Conservation (phyloP, 2,113 vertebrate genomes). For the Sander vitreus region DNA sequence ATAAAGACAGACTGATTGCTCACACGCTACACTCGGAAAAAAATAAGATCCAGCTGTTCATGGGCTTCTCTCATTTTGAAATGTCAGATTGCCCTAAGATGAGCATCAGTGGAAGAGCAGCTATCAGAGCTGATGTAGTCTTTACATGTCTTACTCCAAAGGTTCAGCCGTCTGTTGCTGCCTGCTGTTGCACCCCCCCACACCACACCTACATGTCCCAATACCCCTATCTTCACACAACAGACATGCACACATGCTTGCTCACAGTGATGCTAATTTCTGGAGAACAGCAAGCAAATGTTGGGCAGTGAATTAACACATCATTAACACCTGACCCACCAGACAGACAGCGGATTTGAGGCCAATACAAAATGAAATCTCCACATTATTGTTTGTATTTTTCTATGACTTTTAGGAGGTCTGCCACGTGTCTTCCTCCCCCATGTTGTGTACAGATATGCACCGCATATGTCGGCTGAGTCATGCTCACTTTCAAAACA, state of each 20-base stretch:
- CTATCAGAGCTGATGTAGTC: conserved; percentile 56
- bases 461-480: conserved; percentile 53
- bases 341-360: conserved; percentile 19
- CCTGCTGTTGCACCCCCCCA: conserved; percentile 59
- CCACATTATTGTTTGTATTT: conserved; percentile 2
- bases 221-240: conserved; percentile 39
- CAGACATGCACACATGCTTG: conserved; percentile 46
- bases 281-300: conserved; percentile 54
- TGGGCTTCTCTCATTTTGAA: conserved; percentile 46
- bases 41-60: conserved; percentile 58
- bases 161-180: conserved; percentile 63
- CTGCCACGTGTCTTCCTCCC: conserved; percentile 34
- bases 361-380: not conserved
- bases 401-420: conserved; percentile 17
- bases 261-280: conserved; percentile 50
- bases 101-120: conserved; percentile 46
- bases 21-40: not conserved
- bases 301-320: conserved; percentile 67
- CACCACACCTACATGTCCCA: conserved; percentile 45
- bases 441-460: conserved; percentile 39
- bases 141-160: conserved; percentile 37
- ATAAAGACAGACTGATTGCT: conserved; percentile 41
- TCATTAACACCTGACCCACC: conserved; percentile 65
- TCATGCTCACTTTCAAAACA: conserved; percentile 58
- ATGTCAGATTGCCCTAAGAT: conserved; percentile 57